phyloP scores from a whole-genome alignment of 2,113 vertebrate species.

The Azemiops feae region DNA sequence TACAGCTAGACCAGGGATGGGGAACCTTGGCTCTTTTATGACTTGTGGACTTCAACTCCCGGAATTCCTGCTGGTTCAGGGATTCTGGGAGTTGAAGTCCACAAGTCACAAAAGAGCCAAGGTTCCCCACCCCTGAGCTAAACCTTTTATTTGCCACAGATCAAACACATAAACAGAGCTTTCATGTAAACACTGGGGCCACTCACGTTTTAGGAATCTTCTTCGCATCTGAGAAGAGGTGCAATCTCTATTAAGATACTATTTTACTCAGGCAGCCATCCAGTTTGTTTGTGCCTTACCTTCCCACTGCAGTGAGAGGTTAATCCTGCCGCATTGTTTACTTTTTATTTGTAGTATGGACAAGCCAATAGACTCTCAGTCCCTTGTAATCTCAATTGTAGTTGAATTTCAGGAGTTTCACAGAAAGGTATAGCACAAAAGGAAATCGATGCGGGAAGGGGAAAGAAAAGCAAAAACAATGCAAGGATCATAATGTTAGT shows the following conservation, averaged over 20 bases:
- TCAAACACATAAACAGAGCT: background rate
- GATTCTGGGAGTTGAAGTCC: no score
- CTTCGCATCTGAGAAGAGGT: background rate
- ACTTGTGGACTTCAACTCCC: no score
- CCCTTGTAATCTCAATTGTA: background rate
- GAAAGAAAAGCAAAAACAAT: background rate
- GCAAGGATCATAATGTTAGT: background rate
- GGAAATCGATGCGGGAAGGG: background rate
- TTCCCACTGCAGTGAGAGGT: background rate
- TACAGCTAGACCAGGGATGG: background rate
- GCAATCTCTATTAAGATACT: background rate
- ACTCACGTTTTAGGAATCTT: background rate
- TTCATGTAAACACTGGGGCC: background rate
- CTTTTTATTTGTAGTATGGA: background rate
- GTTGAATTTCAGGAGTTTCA: background rate
- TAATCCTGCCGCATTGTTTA: background rate
- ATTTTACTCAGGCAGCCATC: background rate
- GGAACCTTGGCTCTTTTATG: no score
- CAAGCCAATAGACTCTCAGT: background rate
- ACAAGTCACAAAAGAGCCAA: no score
- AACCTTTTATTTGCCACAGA: background rate
- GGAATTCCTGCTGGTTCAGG: no score
- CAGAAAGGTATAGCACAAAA: background rate
- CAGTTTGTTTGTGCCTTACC: background rate
- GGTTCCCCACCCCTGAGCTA: background rate